These are phyloP conservation scores for Anoplopoma fimbria DNA, from an alignment of 2,113 vertebrate species.

Conservation along the genomic window DNA sequence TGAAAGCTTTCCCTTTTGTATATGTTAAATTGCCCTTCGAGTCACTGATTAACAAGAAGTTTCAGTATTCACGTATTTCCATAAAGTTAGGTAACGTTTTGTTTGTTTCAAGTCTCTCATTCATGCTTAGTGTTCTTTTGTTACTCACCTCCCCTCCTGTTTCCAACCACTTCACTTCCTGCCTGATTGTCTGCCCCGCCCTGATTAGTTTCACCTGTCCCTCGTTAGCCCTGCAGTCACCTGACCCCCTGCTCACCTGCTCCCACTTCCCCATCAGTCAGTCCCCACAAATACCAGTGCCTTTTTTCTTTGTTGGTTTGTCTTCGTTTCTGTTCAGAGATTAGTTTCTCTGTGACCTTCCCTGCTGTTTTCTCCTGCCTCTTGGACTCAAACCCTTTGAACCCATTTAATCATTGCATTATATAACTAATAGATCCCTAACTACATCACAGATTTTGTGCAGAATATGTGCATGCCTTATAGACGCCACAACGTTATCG, in stretches of 20 bases:
- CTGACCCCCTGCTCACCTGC: background rate
- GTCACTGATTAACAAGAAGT: background rate
- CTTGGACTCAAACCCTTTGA: background rate
- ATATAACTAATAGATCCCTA: background rate
- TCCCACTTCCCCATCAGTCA: background rate
- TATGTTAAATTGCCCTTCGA: background rate
- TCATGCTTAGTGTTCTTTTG: background rate
- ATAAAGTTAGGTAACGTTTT: background rate
- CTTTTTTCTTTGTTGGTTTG: background rate
- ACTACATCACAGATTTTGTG: background rate
- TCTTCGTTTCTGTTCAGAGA: background rate
- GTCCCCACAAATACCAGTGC: background rate
- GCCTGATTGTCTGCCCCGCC: background rate
- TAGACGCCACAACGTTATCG: no score
- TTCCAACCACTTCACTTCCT: background rate
- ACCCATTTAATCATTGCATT: background rate
- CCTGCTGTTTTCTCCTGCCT: background rate
- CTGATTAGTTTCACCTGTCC: background rate
- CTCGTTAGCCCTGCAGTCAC: background rate
- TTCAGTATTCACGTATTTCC: no score
- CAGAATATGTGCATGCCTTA: background rate
- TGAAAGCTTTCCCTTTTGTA: background rate
- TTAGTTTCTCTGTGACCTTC: background rate
- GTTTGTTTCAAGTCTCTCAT: background rate
- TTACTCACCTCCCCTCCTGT: background rate